Conservation (phyloP, 2,797 vertebrate genomes). For the Pseudomugil tenellus region DNA sequence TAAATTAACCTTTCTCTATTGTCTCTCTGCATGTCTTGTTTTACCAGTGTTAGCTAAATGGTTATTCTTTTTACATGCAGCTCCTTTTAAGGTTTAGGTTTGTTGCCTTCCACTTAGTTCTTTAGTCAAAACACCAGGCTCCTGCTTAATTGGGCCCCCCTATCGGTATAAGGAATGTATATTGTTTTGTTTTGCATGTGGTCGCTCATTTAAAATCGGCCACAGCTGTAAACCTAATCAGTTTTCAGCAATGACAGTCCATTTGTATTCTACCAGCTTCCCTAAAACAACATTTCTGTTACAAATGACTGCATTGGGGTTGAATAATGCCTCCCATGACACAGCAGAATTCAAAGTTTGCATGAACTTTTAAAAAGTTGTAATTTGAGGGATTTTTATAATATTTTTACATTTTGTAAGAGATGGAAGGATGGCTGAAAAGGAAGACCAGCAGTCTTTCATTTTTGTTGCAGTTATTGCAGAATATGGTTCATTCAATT, state of each 20-base stretch:
- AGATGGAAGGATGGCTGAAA: no score
- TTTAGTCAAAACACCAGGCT: no score
- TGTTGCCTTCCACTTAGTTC: no score
- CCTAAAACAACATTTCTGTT: constrained; percentile 17
- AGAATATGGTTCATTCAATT: not conserved
- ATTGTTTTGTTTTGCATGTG: not conserved
- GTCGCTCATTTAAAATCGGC: not conserved
- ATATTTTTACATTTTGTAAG: not conserved
- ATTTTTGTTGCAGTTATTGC: not conserved
- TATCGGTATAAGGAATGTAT: no score
- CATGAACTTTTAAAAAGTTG: constrained; percentile 1
- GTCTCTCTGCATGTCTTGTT: no score
- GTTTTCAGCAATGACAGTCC: constrained; percentile 7
- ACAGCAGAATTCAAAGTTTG: constrained; percentile 9
- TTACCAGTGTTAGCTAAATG: no score
- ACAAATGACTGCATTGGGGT: not conserved
- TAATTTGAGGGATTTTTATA: no score
- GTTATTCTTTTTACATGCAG: no score
- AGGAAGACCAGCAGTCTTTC: not conserved
- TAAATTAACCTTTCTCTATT: no score
- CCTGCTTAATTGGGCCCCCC: no score
- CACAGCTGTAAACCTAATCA: not conserved
- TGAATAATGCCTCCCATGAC: not conserved
- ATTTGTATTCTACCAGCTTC: constrained; percentile 8
- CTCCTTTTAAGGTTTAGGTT: no score